These are phyloP conservation scores for Ceratitis capitata DNA, from an alignment of 1,140 invertebrate genomes.

Conservation along the genomic window DNA sequence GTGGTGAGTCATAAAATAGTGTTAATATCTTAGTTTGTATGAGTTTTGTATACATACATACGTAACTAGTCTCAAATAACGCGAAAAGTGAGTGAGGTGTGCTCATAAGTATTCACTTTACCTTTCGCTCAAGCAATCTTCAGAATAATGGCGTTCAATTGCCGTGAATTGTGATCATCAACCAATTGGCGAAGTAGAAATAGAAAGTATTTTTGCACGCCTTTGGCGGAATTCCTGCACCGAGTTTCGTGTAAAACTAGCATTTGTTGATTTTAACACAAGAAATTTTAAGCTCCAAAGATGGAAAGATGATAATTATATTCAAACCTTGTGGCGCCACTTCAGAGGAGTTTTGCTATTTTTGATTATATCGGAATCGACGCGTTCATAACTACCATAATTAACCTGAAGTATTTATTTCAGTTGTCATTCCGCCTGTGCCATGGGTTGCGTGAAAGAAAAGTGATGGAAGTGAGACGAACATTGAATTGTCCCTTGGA, in stretches of 20 bases:
- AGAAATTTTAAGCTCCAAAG: background rate
- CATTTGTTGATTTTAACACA: background rate
- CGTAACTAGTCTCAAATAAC: too few species aligned
- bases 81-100: too few species aligned
- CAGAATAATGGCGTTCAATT: background rate
- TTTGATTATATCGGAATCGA: too few species aligned
- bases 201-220: background rate
- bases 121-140: background rate
- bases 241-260: background rate
- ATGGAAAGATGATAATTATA: background rate
- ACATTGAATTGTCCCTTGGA: conserved; percentile 67
- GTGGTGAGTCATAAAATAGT: conserved; percentile 78
- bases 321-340: too few species aligned
- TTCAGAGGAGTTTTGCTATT: too few species aligned
- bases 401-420: background rate
- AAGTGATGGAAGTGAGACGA: conserved; percentile 69
- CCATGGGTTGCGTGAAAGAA: conserved; percentile 71
- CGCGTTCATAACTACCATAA: background rate
- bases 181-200: background rate
- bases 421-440: conserved; percentile 74
- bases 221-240: too few species aligned
- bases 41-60: too few species aligned
- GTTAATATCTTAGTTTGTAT: too few species aligned
- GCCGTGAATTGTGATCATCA: background rate
- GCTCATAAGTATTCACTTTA: background rate